These are phyloP conservation scores for Autographa pulchrina DNA, from an alignment of 2,888 invertebrate species.

Conservation along the genomic window DNA sequence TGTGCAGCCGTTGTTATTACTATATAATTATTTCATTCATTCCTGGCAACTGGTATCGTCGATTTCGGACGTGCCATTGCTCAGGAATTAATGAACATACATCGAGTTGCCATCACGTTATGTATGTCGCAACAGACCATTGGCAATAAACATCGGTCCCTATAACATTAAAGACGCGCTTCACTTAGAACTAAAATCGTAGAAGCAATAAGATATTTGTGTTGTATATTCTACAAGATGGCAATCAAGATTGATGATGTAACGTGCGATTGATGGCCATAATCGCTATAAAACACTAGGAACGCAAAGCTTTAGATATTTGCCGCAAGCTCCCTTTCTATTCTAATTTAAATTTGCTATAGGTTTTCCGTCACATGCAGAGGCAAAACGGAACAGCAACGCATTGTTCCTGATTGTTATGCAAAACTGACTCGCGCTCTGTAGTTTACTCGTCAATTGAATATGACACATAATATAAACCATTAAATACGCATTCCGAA, in stretches of 20 bases:
- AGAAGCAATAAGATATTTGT: slow-evolving; percentile 29
- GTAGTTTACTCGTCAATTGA: slow-evolving; percentile 71
- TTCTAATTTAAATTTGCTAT: slow-evolving; percentile 45
- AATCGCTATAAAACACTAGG: slow-evolving; percentile 53
- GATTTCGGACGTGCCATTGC: slow-evolving; percentile 60
- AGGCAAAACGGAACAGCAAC: slow-evolving; percentile 64
- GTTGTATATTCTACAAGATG: slow-evolving; percentile 11
- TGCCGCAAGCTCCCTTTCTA: neutral
- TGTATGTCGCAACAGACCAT: slow-evolving; percentile 67
- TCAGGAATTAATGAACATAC: slow-evolving; percentile 60
- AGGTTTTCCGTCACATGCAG: slow-evolving; percentile 60
- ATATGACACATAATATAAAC: slow-evolving; percentile 74
- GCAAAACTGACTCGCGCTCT: slow-evolving; percentile 74
- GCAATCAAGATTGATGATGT: slow-evolving; percentile 47
- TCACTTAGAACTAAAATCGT: slow-evolving; percentile 31
- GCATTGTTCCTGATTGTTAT: slow-evolving; percentile 78
- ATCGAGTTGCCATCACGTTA: slow-evolving; percentile 64
- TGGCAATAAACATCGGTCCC: slow-evolving; percentile 65
- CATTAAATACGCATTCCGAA: slow-evolving; percentile 62
- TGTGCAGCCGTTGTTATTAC: slow-evolving; percentile 36
- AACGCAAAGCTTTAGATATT: slow-evolving; percentile 27
- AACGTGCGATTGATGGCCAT: slow-evolving; percentile 53
- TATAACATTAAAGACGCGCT: slow-evolving; percentile 63
- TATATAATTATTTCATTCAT: slow-evolving; percentile 50
- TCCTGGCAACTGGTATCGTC: slow-evolving; percentile 33